Conservation (phyloP, 2,797 vertebrate species). For the Acestrorhynchus altus region DNA sequence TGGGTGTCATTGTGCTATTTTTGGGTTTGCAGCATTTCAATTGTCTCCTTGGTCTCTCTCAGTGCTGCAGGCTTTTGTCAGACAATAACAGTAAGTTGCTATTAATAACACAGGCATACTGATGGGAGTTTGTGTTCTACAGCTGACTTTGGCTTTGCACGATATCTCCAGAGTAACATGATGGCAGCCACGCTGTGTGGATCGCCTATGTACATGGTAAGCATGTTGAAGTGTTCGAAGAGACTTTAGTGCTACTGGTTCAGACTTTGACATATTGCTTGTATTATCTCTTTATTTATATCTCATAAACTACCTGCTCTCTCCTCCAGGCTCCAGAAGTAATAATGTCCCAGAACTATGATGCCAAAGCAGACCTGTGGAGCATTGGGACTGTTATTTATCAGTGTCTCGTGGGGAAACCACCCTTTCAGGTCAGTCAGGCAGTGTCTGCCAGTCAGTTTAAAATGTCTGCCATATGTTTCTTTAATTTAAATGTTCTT, state of each 20-base stretch:
- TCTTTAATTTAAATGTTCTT: not conserved
- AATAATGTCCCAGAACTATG: slow-evolving; percentile 98
- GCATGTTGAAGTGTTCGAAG: slow-evolving; percentile 43
- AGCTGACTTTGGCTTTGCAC: slow-evolving; percentile 98
- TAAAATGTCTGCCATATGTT: too few species aligned
- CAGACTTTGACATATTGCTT: not conserved
- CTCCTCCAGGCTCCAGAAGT: slow-evolving; percentile 90
- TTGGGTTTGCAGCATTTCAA: slow-evolving; percentile 3
- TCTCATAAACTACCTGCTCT: slow-evolving; percentile 1
- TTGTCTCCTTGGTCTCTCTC: slow-evolving; percentile 38
- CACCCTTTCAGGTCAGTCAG: slow-evolving; percentile 91
- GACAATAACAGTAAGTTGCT: slow-evolving; percentile 44
- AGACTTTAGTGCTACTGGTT: not conserved
- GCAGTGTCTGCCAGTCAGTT: not conserved
- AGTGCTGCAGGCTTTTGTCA: slow-evolving; percentile 30
- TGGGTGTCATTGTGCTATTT: slow-evolving; percentile 22
- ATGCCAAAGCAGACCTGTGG: slow-evolving; percentile 96
- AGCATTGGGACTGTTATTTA: slow-evolving; percentile 97
- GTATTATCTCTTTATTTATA: slow-evolving; percentile 7
- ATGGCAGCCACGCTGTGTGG: slow-evolving; percentile 98
- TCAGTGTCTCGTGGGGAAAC: slow-evolving; percentile 97
- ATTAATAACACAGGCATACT: slow-evolving; percentile 52
- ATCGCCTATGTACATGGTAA: slow-evolving; percentile 99
- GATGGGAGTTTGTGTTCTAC: slow-evolving; percentile 52
- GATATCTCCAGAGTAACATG: slow-evolving; percentile 98